A percentile compares a stretch with the other conserved stretches of the same genome.
Conservation (phyloP, 2,113 vertebrate genomes). For the Polypterus bichir region DNA sequence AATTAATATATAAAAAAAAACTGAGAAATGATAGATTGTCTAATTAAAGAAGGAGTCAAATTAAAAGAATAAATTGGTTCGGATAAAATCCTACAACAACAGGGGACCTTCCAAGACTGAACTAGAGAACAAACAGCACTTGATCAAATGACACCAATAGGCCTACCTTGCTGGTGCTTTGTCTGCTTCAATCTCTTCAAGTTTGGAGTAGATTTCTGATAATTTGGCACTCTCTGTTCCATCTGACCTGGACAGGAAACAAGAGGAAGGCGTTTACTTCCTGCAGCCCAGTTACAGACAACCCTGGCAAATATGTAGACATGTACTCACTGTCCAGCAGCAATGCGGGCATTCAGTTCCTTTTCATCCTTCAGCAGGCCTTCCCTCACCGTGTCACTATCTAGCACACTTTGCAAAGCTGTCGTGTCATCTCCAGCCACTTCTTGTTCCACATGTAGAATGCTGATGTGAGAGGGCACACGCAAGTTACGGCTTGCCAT, state of each 20-base stretch:
- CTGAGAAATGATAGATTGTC: too few relatives aligned
- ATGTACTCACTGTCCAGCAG: conserved; percentile 61
- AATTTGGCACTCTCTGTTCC: conserved; percentile 69
- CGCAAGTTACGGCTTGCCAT: conserved; percentile 75
- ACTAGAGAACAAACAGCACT: not conserved
- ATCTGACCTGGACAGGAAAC: conserved; percentile 49
- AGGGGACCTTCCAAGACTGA: too few relatives aligned
- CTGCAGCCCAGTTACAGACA: not conserved
- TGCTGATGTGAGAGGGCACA: conserved; percentile 82
- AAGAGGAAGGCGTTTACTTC: not conserved
- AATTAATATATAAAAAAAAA: too few relatives aligned
- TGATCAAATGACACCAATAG: not conserved
- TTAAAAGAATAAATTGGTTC: too few relatives aligned
- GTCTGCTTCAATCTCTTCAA: conserved; percentile 95
- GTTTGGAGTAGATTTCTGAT: conserved; percentile 74
- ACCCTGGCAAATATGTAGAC: not conserved
- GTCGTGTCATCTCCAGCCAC: conserved; percentile 79
- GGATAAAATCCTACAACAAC: too few relatives aligned
- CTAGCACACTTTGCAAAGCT: conserved; percentile 82
- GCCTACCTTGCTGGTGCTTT: conserved; percentile 87
- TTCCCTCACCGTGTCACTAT: conserved; percentile 75
- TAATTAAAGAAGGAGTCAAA: too few relatives aligned
- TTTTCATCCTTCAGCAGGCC: conserved; percentile 64
- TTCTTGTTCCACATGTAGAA: conserved; percentile 94
- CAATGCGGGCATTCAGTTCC: conserved; percentile 63